Base-by-base conservation (phyloP, 2,113 vertebrate species). In the Bos indicus region DNA sequence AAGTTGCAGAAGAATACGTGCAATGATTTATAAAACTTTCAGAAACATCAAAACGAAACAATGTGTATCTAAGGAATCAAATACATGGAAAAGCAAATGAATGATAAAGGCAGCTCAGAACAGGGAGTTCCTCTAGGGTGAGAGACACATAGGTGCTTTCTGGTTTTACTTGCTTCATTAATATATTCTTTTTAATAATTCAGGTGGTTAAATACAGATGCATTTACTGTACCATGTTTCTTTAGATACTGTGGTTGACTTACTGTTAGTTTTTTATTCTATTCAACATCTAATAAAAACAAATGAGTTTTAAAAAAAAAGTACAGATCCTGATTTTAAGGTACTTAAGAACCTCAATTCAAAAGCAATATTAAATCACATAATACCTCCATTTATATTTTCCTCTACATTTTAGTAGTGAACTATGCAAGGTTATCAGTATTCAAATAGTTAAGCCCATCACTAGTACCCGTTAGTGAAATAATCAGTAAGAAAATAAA, bases 401-500 rank as follows among this genome's bases (percentile, higher is more conserved):
- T 88, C 64, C 57, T 86, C 40, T 59, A 46, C 26, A 82, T 82
- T 62, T 90, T 92, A 90, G 28, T 36, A 71, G 14, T 13, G 7
- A 74, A 95, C 8, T 62, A 40, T 13, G 60, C 36, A 62, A 93
- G 77, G 33, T 46, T 91, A 36, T 71, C 57, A 90, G 21, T 82
- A 96, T 36, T 82, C 60, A 74, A 96, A 91, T 9, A 82, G 52
- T 59, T 46, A 94, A 74, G 71, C 11, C n/a, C 57, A 67, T 59
- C 51, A 21, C 46, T 62, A 90, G 59, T 59, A 86, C 16, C 30
- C 90, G 21, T 85, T 89, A 85, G 17, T 26, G 28, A 93, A 95
- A 78, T n/a, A 89, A 94, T 80, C 11, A 93, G 81, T 33, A 94
- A 94, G 78, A 88, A 96, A 59, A 94, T 88, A 77, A 91, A 91